Evolutionary conservation across 2,797 vertebrate genomes (phyloP).

Genomic region (Apogon hyalosoma): DNA sequence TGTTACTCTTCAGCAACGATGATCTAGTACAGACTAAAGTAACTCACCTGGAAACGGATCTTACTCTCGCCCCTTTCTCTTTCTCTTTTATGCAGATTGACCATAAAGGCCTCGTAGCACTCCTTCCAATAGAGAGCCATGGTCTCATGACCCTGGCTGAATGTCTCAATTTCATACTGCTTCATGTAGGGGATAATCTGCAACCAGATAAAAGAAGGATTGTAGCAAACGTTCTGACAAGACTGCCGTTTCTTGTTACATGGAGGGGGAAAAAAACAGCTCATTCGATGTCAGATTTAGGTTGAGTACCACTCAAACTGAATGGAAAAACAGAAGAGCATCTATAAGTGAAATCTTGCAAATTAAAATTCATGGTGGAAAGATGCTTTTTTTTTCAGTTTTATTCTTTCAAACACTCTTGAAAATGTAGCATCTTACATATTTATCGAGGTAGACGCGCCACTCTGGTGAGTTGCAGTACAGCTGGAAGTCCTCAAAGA

Average conservation of each 20-base stretch:
- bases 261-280: too few relatives aligned
- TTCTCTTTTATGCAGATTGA: constrained; percentile 93
- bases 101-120: constrained; percentile 95
- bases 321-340: too few relatives aligned
- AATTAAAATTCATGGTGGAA: too few relatives aligned
- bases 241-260: too few relatives aligned
- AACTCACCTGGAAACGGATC: constrained; percentile 94
- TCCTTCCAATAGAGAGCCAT: constrained; percentile 97
- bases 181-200: constrained; percentile 99
- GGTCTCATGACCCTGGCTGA: constrained; percentile 90
- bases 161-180: constrained; percentile 94
- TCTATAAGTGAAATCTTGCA: too few relatives aligned
- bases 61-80: constrained; percentile 97
- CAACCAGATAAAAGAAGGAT: not conserved
- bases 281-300: too few relatives aligned
- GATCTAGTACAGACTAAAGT: not conserved
- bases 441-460: constrained; percentile 98
- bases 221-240: not conserved
- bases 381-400: too few relatives aligned
- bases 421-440: constrained; percentile 81
- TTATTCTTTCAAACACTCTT: too few relatives aligned
- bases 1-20: not conserved
- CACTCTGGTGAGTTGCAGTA: constrained; percentile 95
- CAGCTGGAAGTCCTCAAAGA: constrained; percentile 97
- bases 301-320: too few relatives aligned